Percentiles rank a stretch among this genome's conserved stretches.
phyloP scores from a whole-genome alignment of 2,888 invertebrate genomes.

The Drosophila helvetica region DNA sequence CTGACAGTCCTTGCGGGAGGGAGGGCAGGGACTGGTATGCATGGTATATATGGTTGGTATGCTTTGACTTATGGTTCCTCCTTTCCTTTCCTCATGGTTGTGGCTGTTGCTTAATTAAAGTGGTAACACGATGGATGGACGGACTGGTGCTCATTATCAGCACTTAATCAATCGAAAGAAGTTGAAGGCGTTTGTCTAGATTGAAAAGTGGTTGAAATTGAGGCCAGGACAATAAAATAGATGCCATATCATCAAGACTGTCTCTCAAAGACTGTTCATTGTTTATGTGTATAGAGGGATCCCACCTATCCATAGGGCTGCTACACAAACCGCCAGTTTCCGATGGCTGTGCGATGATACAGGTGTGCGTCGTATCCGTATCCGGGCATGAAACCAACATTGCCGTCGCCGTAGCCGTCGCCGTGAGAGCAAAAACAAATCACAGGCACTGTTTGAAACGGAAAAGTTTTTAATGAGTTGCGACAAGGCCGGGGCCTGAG shows the following conservation, averaged over 20 bases:
- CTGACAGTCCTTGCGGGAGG: slow-evolving; percentile 20
- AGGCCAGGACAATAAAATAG: no score
- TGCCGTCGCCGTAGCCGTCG: slow-evolving; percentile 25
- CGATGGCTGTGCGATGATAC: not conserved
- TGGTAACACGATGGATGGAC: not conserved
- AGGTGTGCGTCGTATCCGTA: slow-evolving; percentile 13
- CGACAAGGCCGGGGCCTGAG: slow-evolving; percentile 31
- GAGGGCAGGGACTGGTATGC: no score
- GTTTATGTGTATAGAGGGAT: not conserved
- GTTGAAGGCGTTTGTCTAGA: not conserved
- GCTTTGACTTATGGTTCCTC: slow-evolving; percentile 52
- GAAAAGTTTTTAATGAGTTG: slow-evolving; percentile 75
- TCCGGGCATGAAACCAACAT: not conserved
- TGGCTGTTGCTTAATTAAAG: slow-evolving; percentile 68
- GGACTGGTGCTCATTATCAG: not conserved
- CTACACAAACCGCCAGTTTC: not conserved
- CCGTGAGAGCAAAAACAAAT: slow-evolving; percentile 54
- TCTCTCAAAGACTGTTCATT: not conserved
- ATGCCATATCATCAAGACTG: not conserved
- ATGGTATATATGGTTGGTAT: no score
- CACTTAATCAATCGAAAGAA: slow-evolving; percentile 4
- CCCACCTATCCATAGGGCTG: not conserved
- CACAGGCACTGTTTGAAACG: slow-evolving; percentile 57
- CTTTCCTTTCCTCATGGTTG: slow-evolving; percentile 9
- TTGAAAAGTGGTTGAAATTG: not conserved